phyloP scores from a whole-genome alignment of 2,797 vertebrate species.

The Novumbra hubbsi region DNA sequence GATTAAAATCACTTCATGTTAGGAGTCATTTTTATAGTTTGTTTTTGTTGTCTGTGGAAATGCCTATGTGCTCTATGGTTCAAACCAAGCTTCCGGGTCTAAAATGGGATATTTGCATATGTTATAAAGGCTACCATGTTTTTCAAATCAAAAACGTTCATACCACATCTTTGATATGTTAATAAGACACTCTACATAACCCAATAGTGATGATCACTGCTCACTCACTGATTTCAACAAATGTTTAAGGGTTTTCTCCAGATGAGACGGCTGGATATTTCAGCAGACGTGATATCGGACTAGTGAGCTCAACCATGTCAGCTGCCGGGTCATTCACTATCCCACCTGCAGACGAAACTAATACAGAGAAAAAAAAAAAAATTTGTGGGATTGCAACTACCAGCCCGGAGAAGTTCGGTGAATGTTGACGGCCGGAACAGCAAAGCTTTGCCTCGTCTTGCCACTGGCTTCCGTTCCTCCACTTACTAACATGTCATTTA shows the following conservation, averaged over 20 bases:
- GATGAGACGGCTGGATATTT: neutral
- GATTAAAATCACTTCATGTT: neutral
- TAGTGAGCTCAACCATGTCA: neutral
- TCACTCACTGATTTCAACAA: neutral
- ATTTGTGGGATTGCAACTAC: slow-evolving; percentile 33
- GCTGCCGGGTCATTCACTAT: neutral
- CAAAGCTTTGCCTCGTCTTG: slow-evolving; percentile 47
- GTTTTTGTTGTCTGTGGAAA: neutral
- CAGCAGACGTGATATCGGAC: neutral
- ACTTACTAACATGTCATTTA: slow-evolving; percentile 34
- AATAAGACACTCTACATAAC: neutral
- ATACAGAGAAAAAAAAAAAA: slow-evolving; percentile 5
- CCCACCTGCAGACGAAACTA: neutral
- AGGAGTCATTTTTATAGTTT: neutral
- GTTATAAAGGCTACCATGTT: neutral
- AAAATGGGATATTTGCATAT: neutral
- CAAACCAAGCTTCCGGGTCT: neutral
- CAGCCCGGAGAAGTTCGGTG: slow-evolving; percentile 36
- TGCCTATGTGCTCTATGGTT: neutral
- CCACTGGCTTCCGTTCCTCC: slow-evolving; percentile 20
- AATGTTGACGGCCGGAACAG: slow-evolving; percentile 41
- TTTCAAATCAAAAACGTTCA: neutral
- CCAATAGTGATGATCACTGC: neutral
- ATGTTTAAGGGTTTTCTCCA: neutral
- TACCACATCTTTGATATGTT: neutral